Evolutionary conservation across 2,113 vertebrate genomes (phyloP), one percentile per base, ranked within the genome.

Genomic region (Strix uralensis): DNA sequence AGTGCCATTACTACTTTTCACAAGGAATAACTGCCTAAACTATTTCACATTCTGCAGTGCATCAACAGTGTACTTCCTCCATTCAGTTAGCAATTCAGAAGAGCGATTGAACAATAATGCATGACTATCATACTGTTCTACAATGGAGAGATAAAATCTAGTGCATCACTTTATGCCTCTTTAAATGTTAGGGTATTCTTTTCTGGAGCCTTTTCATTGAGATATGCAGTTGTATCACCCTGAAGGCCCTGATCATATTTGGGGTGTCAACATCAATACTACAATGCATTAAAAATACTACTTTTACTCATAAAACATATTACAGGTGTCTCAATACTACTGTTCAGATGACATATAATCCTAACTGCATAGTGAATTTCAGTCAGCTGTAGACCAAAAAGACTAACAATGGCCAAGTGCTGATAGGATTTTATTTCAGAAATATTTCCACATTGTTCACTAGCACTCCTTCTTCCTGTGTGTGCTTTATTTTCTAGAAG

Each of bases 1-100:
- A 97, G 91, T 96, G 84, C 88, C 92, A 90, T 95, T 95, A 77
- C 91, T 85, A 92, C 95, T 92, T 95, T 97, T 94, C 97, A 95
- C 94, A 91, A 97, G 92, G 86, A 95, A 70, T 96, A 96, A 94
- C 94, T 95, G 89, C 62, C 74, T 92, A 62, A 94, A 94, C 84
- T 87, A n/a, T 90, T 96, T 82, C 92, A 80, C 91, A 86, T 92
- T 96, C 89, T 92, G 86, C 96, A 95, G 78, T 86, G 87, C 87
- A 85, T 97, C 95, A 94, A 95, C 78, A 86, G 38, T 88, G 59
- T 88, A 91, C 86, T 95, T 95, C 74, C 78, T 91, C 81, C 78
- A 77, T 47, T 91, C 58, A 42, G 81, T 44, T 22, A 89, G 91
- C 78, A 95, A 88, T 87, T 95, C 83, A 82, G 84, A 85, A 90